Percentiles rank a stretch among this genome's conserved stretches.
Evolutionary conservation across 35 echinoderm and acorn worm genomes (phyloP).

Genomic region (Antedon bifida): DNA sequence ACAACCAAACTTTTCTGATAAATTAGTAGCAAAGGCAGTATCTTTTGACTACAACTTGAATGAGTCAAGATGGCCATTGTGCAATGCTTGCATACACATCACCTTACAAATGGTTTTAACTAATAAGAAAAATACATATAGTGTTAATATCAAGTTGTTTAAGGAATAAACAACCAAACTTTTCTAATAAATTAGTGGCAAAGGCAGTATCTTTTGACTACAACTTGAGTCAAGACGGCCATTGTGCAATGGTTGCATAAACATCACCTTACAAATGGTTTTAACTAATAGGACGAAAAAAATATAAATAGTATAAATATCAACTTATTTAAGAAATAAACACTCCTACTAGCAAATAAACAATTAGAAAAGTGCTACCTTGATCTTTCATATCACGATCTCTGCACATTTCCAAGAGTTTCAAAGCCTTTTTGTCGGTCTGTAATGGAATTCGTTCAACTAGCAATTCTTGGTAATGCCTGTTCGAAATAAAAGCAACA

Average conservation of each 20-base stretch:
- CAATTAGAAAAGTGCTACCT: no score
- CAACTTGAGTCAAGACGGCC: conserved; percentile 11
- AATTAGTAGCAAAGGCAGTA: no score
- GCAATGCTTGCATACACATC: conserved; percentile 64
- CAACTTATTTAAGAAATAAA: no score
- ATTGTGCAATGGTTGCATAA: conserved; percentile 58
- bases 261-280: conserved; percentile 90
- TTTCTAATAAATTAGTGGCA: no score
- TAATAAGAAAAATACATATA: conserved; percentile 20
- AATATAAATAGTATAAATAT: not conserved
- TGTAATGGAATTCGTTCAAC: conserved; percentile 79
- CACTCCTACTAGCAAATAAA: no score
- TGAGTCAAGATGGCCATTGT: conserved; percentile 35
- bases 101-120: conserved; percentile 90
- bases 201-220: not conserved
- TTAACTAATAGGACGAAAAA: conserved; percentile 43
- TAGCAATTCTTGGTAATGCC: conserved; percentile 76
- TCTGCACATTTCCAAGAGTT: conserved; percentile 64
- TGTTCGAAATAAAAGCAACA: conserved; percentile 6
- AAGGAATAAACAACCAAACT: no score
- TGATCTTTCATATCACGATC: conserved; percentile 70
- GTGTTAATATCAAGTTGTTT: not conserved
- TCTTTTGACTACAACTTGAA: not conserved
- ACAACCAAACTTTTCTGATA: no score
- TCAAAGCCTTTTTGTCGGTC: conserved; percentile 74